A percentile compares a stretch with the other conserved stretches of the same genome.
phyloP scores from a whole-genome alignment of 2,888 invertebrate species.

The Peribatodes rhomboidaria region DNA sequence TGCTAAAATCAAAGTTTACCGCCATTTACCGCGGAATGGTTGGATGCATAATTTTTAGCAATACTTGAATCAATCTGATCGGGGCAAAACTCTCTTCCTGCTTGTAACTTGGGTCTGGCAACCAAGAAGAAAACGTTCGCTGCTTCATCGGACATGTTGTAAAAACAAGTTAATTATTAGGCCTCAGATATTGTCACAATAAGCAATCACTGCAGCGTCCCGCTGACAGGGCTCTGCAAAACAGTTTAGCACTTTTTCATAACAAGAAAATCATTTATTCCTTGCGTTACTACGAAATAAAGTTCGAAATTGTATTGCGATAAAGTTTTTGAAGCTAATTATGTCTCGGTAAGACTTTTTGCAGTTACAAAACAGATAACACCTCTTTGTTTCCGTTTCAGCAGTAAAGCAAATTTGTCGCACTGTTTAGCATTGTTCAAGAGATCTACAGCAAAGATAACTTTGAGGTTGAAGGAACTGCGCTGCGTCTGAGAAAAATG shows the following conservation, averaged over 20 bases:
- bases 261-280: slow-evolving; percentile 38
- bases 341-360: background rate
- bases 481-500: slow-evolving; percentile 4
- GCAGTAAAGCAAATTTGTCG: slow-evolving; percentile 25
- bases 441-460: slow-evolving; percentile 23
- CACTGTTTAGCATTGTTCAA: slow-evolving; percentile 34
- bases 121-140: slow-evolving; percentile 47
- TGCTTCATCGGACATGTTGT: slow-evolving; percentile 60
- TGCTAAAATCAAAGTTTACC: too few relatives aligned
- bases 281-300: background rate
- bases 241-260: slow-evolving; percentile 37
- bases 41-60: too few relatives aligned
- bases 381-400: slow-evolving; percentile 19
- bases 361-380: background rate
- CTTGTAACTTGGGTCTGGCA: slow-evolving; percentile 22
- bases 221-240: slow-evolving; percentile 56
- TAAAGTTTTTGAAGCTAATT: background rate
- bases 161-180: slow-evolving; percentile 79
- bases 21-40: too few relatives aligned
- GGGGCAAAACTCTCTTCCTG: slow-evolving; percentile 22
- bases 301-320: slow-evolving; percentile 8
- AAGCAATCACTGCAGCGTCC: slow-evolving; percentile 64
- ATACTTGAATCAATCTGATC: background rate
- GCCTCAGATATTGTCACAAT: slow-evolving; percentile 69
- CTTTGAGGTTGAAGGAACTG: background rate